Percentiles rank a stretch among this genome's conserved stretches.
These are phyloP conservation scores for Nerophis lumbriciformis DNA, from an alignment of 2,113 vertebrate species.

Conservation along the genomic window DNA sequence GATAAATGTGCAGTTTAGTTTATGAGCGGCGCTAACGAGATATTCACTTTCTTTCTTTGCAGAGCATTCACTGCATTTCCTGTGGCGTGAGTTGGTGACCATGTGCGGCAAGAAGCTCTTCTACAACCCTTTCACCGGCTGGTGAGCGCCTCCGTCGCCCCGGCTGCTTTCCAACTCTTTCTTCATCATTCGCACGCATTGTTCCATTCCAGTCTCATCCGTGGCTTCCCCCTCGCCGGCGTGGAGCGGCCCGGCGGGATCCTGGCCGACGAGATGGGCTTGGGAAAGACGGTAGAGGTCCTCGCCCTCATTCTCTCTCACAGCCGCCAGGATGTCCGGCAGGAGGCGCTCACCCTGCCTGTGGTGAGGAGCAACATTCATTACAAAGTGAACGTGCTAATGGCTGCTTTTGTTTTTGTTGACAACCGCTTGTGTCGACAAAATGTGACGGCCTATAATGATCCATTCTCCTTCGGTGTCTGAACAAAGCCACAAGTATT, in stretches of 20 bases:
- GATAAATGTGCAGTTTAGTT: neutral
- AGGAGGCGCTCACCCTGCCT: constrained; percentile 80
- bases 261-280: constrained; percentile 97
- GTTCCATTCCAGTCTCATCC: constrained; percentile 79
- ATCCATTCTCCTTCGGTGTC: too few species aligned
- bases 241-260: constrained; percentile 92
- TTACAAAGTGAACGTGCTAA: neutral
- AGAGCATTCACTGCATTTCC: constrained; percentile 83
- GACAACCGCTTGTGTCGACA: too few species aligned
- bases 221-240: constrained; percentile 82
- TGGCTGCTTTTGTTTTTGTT: neutral
- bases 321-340: constrained; percentile 77
- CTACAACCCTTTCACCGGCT: constrained; percentile 94
- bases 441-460: too few species aligned
- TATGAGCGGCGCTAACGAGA: neutral
- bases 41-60: constrained; percentile 35
- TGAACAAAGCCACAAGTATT: too few species aligned
- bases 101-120: constrained; percentile 87
- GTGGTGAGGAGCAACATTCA: constrained; percentile 70
- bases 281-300: constrained; percentile 97
- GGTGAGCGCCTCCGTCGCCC: constrained; percentile 67
- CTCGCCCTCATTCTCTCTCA: constrained; percentile 91
- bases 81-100: constrained; percentile 87
- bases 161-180: neutral
- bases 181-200: neutral